Evolutionary conservation across 2,113 vertebrate genomes (phyloP).

Genomic region (Cervus canadensis): DNA sequence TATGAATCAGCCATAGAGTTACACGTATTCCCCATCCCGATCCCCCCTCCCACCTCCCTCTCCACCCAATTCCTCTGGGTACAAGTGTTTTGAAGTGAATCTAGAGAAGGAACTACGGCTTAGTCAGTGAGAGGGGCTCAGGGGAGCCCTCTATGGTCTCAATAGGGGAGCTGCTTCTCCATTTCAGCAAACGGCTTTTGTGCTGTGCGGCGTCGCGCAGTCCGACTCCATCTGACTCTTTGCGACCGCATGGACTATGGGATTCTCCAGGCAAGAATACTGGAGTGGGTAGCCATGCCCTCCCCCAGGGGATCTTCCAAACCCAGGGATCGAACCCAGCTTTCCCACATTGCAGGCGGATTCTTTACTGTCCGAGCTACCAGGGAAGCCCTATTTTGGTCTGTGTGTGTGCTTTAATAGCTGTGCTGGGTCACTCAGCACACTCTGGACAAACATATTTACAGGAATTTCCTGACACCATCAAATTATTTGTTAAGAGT

Average conservation of each 20-base stretch:
- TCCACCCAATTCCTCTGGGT: not conserved
- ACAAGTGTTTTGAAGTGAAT: not conserved
- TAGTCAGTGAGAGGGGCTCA: not conserved
- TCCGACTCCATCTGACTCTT: accelerated
- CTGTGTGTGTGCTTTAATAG: not conserved
- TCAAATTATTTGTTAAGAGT: not conserved
- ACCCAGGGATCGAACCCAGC: not conserved
- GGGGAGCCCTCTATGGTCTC: not conserved
- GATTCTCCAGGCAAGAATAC: not conserved
- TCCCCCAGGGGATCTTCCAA: not conserved
- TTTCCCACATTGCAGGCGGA: not conserved
- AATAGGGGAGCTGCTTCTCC: not conserved
- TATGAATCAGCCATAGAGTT: too few species aligned
- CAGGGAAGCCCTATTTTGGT: not conserved
- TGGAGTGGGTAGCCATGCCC: not conserved
- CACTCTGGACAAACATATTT: not conserved
- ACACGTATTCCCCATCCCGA: too few species aligned
- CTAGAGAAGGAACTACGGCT: not conserved
- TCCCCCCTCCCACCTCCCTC: too few species aligned
- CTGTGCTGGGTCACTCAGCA: not conserved
- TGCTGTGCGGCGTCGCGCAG: accelerated
- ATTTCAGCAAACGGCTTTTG: not conserved
- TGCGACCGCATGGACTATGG: not conserved
- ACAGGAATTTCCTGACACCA: not conserved
- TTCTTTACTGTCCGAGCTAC: not conserved